Evolutionary conservation across 1,140 invertebrate species (phyloP), one percentile per base, ranked within the genome.

Genomic region (Papilio dardanus): DNA sequence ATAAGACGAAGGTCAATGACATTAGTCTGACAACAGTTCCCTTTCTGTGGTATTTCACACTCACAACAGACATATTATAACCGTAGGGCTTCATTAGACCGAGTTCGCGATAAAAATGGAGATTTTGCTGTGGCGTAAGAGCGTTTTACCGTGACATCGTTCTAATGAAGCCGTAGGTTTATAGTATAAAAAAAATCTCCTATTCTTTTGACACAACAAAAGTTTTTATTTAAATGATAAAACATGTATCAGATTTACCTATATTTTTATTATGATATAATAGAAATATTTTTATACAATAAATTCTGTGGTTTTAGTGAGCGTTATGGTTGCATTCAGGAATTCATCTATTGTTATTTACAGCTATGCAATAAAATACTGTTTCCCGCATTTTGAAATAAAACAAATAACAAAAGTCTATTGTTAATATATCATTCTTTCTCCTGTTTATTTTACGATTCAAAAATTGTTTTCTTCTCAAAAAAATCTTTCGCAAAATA

Each of bases 401-500:
- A 54, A 54, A 54, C 50, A 54, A 24, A 54, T 54, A 58, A 30
- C 21, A 58, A 58, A 30, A 30, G 21, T 28, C 10, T 58, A 30
- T 58, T 58, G 54, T 58, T 54, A 24, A 12, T 54, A 54, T 6
- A 19, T 24, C 6, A 10, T 10, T 54, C 19, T 54, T 24, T 54
- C 19, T 19, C 5, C 21, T 50, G n/a, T 1, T 0, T 21, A 50
- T 50, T 50, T 54, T 10, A 54, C 50, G 1, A 24, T 54, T 24
- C 46, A 21, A 12, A 50, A 37, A 37, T 37, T 37, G 10, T 37
- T 37, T 21, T 50, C 40, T n/a, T 42, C 16, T 3, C 1, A 50
- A 71, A 71, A n/a, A n/a, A 40, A 40, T 71, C 37, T 19, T 40
- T 33, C 42, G 24, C n/a, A 74, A 74, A 74, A 33, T 54, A n/a